phyloP scores from a whole-genome alignment of 2,113 vertebrate genomes.

The Dendrocopos noguchii region DNA sequence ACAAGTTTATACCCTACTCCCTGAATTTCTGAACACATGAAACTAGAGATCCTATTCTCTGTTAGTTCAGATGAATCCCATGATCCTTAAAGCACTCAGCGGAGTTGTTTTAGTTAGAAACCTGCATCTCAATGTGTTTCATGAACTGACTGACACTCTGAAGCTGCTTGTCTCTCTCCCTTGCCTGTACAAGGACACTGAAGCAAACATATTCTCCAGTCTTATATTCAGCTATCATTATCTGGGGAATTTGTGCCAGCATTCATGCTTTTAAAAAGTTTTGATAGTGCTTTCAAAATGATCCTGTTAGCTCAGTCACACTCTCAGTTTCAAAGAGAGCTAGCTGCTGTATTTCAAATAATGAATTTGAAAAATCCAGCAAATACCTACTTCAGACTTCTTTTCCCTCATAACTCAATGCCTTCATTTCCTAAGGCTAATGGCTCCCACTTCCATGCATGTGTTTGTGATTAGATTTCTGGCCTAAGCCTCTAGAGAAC shows the following conservation, averaged over 20 bases:
- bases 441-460: conserved; percentile 37
- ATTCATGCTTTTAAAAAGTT: not conserved
- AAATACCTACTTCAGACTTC: not conserved
- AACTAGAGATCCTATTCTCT: not conserved
- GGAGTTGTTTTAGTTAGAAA: not conserved
- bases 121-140: not conserved
- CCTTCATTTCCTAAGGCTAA: conserved; percentile 52
- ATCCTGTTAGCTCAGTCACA: not conserved
- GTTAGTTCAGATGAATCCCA: not conserved
- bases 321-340: not conserved
- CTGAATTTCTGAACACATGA: not conserved
- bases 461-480: conserved; percentile 46
- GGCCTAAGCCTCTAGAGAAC: conserved; percentile 31
- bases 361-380: conserved; percentile 22
- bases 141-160: not conserved
- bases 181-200: fast-evolving
- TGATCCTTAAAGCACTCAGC: not conserved
- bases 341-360: conserved; percentile 35
- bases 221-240: not conserved
- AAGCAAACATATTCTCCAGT: not conserved
- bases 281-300: not conserved
- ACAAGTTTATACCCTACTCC: not conserved
- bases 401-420: not conserved
- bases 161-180: not conserved
- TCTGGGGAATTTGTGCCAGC: not conserved